Evolutionary conservation across 2,888 invertebrate species (phyloP).

Genomic region (Tortrix viridana): DNA sequence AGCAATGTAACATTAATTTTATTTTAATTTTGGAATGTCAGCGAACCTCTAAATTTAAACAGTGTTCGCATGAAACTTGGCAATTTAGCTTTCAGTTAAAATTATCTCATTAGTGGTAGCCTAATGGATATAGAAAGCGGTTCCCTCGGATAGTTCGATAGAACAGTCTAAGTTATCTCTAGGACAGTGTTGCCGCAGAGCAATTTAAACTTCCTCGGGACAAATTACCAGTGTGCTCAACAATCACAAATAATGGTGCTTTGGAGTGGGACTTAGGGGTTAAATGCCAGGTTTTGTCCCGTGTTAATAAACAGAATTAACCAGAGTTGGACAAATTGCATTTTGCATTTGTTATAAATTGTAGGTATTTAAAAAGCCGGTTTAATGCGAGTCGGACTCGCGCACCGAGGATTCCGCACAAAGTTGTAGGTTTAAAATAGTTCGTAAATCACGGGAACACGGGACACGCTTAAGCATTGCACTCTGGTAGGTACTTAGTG

Average conservation of each 20-base stretch:
- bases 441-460: too few relatives aligned
- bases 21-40: too few relatives aligned
- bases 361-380: too few relatives aligned
- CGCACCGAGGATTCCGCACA: too few relatives aligned
- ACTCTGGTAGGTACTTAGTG: too few relatives aligned
- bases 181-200: slow-evolving; percentile 48
- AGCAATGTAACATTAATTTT: too few relatives aligned
- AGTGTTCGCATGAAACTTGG: not conserved
- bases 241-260: slow-evolving; percentile 1
- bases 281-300: not conserved
- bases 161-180: slow-evolving; percentile 23
- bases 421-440: too few relatives aligned
- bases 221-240: slow-evolving; percentile 47
- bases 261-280: not conserved
- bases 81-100: slow-evolving; percentile 42
- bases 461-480: too few relatives aligned
- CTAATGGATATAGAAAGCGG: slow-evolving; percentile 50
- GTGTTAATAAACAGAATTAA: too few relatives aligned
- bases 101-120: slow-evolving; percentile 46
- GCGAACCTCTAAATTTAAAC: not conserved
- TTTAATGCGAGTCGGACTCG: too few relatives aligned
- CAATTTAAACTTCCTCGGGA: slow-evolving; percentile 58
- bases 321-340: too few relatives aligned
- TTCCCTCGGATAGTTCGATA: slow-evolving; percentile 38
- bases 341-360: too few relatives aligned